Evolutionary conservation across 2,113 vertebrate genomes (phyloP).

Genomic region (Cavia porcellus): DNA sequence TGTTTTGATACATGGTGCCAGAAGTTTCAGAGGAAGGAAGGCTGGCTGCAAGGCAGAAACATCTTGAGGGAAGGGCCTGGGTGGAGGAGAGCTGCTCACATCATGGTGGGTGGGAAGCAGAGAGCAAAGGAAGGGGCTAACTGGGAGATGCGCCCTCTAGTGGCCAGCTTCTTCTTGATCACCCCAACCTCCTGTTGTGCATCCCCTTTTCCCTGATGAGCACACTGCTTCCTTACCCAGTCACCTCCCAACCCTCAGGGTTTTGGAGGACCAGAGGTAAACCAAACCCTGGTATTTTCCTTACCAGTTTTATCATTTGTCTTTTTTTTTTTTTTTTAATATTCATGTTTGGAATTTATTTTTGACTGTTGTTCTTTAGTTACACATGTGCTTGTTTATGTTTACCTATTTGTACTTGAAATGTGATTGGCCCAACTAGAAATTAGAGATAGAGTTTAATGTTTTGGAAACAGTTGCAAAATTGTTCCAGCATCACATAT

Average conservation of each 20-base stretch:
- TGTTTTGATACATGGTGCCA: not conserved
- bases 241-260: not conserved
- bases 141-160: not conserved
- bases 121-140: not conserved
- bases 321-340: not conserved
- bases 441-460: not conserved
- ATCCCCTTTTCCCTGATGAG: not conserved
- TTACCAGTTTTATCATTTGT: not conserved
- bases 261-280: not conserved
- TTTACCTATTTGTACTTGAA: not conserved
- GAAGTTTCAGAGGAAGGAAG: not conserved
- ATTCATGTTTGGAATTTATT: not conserved
- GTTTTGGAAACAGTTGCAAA: slow-evolving; percentile 4
- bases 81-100: not conserved
- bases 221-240: not conserved
- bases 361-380: not conserved
- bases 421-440: not conserved
- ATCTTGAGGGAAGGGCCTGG: not conserved
- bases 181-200: not conserved
- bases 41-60: not conserved
- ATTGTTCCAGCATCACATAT: not conserved
- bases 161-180: not conserved
- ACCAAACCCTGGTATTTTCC: not conserved
- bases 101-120: not conserved
- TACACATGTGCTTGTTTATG: not conserved